These are phyloP conservation scores for Coluber constrictor DNA, from an alignment of 2,797 vertebrate genomes.

Conservation along the genomic window DNA sequence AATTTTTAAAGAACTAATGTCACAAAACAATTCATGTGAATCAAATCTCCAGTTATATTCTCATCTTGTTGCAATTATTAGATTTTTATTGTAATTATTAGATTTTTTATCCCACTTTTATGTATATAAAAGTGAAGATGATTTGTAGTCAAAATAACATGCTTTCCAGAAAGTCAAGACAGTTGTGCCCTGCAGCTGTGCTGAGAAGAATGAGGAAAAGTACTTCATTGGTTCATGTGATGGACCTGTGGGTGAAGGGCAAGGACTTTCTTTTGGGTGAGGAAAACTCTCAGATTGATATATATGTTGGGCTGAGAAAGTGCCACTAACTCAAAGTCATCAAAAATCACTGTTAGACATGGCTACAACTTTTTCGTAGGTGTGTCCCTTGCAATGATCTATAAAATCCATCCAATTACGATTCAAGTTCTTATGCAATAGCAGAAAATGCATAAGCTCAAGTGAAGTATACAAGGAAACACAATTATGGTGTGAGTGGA, in stretches of 20 bases:
- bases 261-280: too few species aligned
- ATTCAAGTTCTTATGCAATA: not conserved
- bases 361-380: not conserved
- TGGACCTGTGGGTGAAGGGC: too few species aligned
- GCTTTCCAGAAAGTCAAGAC: too few species aligned
- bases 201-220: too few species aligned
- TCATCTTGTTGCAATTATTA: not conserved
- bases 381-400: not conserved
- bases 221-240: too few species aligned
- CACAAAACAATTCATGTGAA: not conserved
- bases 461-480: not conserved
- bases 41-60: not conserved
- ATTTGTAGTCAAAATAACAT: too few species aligned
- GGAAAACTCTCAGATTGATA: too few species aligned
- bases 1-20: not conserved
- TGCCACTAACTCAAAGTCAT: not conserved
- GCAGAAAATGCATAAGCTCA: not conserved
- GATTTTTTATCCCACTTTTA: not conserved
- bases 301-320: not conserved
- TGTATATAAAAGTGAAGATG: not conserved
- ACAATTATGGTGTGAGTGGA: not conserved
- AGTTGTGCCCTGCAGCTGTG: too few species aligned
- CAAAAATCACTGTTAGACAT: not conserved
- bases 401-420: not conserved
- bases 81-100: not conserved